These are phyloP conservation scores for Lithobius niger DNA, from an alignment of 1,140 invertebrate genomes.

Conservation along the genomic window DNA sequence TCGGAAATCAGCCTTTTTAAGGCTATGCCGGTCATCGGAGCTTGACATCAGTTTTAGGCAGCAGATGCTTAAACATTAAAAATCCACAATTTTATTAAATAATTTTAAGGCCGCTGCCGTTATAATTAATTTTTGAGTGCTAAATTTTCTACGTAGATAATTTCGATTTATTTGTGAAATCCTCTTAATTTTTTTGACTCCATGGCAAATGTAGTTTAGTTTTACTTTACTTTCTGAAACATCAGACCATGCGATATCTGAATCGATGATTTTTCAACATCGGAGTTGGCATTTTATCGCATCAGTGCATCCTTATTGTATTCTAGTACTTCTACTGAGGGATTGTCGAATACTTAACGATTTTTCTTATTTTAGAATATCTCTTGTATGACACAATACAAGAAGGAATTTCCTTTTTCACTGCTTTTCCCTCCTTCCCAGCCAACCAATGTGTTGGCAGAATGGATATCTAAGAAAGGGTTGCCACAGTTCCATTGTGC, in stretches of 20 bases:
- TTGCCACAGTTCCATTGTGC: slow-evolving; percentile 35
- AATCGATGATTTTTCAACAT: too few species aligned
- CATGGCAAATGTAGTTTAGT: background rate
- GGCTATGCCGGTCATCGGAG: too few species aligned
- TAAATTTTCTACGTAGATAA: too few species aligned
- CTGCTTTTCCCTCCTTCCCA: slow-evolving; percentile 32
- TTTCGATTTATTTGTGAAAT: background rate
- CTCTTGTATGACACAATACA: slow-evolving; percentile 36
- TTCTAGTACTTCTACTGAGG: background rate
- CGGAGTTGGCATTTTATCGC: too few species aligned
- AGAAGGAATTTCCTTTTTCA: slow-evolving; percentile 34
- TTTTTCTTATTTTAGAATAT: slow-evolving; percentile 11
- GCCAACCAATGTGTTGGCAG: slow-evolving; percentile 35
- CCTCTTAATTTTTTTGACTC: background rate
- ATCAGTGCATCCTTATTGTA: too few species aligned
- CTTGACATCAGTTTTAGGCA: too few species aligned
- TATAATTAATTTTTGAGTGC: too few species aligned
- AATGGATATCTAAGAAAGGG: slow-evolving; percentile 29
- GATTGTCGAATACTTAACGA: too few species aligned
- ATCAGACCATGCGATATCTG: background rate
- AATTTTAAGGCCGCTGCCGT: slow-evolving; percentile 8
- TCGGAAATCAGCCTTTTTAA: too few species aligned
- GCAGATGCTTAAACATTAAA: too few species aligned
- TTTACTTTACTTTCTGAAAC: background rate
- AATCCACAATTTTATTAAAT: too few species aligned